Conservation (phyloP, 2,888 invertebrate species). For the Chrysolina oricalcia region DNA sequence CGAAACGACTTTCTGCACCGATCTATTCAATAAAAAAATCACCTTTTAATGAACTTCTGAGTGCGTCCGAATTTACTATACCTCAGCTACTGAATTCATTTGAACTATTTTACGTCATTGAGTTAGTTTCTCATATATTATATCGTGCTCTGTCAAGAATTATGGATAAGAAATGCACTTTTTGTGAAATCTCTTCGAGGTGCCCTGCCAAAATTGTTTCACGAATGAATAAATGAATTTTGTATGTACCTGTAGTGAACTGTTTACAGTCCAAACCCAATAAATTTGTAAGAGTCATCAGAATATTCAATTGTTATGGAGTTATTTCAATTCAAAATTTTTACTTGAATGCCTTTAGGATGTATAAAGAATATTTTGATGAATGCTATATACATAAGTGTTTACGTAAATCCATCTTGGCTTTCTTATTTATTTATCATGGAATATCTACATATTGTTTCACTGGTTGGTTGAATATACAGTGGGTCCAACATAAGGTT, state of each 20-base stretch:
- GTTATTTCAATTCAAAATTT: too few species aligned
- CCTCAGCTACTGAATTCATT: conserved; percentile 1
- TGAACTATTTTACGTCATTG: conserved; percentile 13
- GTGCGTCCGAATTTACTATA: conserved; percentile 4
- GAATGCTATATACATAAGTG: too few species aligned
- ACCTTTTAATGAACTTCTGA: neutral
- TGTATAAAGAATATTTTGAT: too few species aligned
- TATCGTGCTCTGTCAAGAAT: neutral
- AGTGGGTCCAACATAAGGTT: too few species aligned
- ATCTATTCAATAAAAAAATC: conserved; percentile 8
- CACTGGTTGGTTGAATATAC: too few species aligned
- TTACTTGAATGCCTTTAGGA: too few species aligned
- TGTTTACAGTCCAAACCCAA: conserved; percentile 12
- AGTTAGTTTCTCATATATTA: conserved; percentile 16
- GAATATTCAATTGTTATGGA: neutral
- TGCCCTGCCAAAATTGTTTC: neutral
- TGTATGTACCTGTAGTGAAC: conserved; percentile 24
- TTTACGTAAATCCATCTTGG: too few species aligned
- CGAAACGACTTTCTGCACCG: conserved; percentile 3
- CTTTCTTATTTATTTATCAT: too few species aligned
- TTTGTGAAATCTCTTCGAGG: neutral
- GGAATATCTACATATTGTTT: too few species aligned
- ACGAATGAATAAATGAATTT: neutral
- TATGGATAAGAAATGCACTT: conserved; percentile 12
- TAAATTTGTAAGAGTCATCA: conserved; percentile 21